Percentiles rank a stretch among this genome's conserved stretches.
These are phyloP conservation scores for Miichthys miiuy DNA, from an alignment of 2,797 vertebrate genomes.

Conservation along the genomic window DNA sequence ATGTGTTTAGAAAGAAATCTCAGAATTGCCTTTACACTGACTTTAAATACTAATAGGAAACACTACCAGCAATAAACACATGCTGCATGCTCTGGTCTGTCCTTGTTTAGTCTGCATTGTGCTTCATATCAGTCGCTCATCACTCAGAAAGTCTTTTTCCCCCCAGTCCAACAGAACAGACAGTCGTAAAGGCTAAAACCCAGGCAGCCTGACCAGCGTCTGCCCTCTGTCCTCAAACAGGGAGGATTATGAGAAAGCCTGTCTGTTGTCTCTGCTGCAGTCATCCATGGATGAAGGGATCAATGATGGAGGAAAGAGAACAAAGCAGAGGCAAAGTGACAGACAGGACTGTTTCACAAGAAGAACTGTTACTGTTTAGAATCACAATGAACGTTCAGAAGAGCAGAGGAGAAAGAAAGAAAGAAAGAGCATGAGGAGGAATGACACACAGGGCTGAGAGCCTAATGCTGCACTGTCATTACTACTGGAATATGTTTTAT, in stretches of 20 bases:
- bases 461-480: neutral
- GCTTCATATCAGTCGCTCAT: neutral
- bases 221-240: conserved; percentile 10
- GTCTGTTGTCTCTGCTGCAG: conserved; percentile 3
- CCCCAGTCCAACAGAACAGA: conserved; percentile 3
- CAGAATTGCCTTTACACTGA: too few relatives aligned
- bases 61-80: neutral
- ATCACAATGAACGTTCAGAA: conserved; percentile 23
- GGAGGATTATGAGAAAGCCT: conserved; percentile 12
- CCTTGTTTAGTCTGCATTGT: neutral
- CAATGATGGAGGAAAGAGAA: conserved; percentile 13
- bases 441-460: neutral
- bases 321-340: conserved; percentile 16
- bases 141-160: neutral
- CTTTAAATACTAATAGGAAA: too few relatives aligned
- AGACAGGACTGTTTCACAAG: conserved; percentile 16
- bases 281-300: conserved; percentile 13
- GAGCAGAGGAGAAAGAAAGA: neutral
- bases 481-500: too few relatives aligned
- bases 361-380: conserved; percentile 34
- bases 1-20: too few relatives aligned
- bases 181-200: neutral
- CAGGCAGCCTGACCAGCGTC: conserved; percentile 9
- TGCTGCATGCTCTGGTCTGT: neutral
- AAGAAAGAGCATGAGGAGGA: neutral